A percentile compares a stretch with the other conserved stretches of the same genome.
Conservation (phyloP, 2,888 invertebrate species). For the Cancer borealis region DNA sequence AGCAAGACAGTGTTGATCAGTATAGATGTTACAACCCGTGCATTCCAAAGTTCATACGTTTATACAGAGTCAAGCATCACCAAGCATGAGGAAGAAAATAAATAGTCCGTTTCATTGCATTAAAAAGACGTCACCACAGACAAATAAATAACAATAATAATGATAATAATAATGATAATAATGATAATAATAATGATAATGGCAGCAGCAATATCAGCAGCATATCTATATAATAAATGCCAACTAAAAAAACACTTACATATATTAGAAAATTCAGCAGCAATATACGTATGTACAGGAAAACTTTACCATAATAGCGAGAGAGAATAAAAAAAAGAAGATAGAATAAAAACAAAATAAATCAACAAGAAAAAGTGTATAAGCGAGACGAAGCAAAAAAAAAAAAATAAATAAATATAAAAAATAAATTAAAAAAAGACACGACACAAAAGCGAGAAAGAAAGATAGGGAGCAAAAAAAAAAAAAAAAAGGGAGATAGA, state of each 20-base stretch:
- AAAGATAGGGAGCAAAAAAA: neutral
- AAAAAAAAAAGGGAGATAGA: neutral
- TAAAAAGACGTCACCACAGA: neutral
- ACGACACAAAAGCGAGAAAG: neutral
- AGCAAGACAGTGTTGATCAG: too few species aligned
- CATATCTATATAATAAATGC: too few species aligned
- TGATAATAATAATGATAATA: too few species aligned
- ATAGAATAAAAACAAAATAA: neutral
- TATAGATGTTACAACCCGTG: neutral
- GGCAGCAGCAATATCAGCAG: too few species aligned
- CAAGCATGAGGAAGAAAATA: neutral
- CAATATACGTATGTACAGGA: too few species aligned
- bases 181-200: too few species aligned
- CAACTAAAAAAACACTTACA: too few species aligned
- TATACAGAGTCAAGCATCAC: neutral
- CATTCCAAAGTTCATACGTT: neutral
- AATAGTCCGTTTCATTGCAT: too few species aligned
- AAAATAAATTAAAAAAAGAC: too few species aligned
- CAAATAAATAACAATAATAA: neutral
- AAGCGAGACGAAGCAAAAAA: too few species aligned
- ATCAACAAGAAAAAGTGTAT: neutral
- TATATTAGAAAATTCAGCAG: too few species aligned
- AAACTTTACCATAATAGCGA: neutral
- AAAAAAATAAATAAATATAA: too few species aligned
- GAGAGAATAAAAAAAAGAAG: constrained; percentile 6